These are phyloP conservation scores for Porites divaricata DNA, from an alignment of 92 coral and sea anemone genomes.

Conservation along the genomic window DNA sequence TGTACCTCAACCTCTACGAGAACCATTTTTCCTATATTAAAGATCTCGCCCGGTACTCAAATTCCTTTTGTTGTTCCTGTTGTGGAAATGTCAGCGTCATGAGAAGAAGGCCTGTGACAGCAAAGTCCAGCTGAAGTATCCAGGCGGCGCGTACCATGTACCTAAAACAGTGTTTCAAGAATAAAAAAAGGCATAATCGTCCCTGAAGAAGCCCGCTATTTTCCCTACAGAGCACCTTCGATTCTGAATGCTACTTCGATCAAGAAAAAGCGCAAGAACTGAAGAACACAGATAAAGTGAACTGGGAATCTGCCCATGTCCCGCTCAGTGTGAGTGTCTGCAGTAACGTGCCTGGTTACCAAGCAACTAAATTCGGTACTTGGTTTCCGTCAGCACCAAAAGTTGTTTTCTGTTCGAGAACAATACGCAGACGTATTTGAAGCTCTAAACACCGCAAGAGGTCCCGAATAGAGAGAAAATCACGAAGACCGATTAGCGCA, in stretches of 20 bases:
- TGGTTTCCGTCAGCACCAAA: too few relatives aligned
- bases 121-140: constrained; percentile 33
- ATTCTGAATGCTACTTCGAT: background rate
- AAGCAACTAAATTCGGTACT: too few relatives aligned
- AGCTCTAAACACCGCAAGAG: too few relatives aligned
- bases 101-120: constrained; percentile 38
- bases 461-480: too few relatives aligned
- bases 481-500: too few relatives aligned
- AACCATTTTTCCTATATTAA: too few relatives aligned
- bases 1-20: too few relatives aligned
- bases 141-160: constrained; percentile 11
- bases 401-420: too few relatives aligned
- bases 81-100: too few relatives aligned
- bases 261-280: background rate
- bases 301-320: background rate
- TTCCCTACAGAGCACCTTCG: background rate
- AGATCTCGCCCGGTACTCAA: background rate
- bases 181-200: background rate
- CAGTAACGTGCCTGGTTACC: background rate
- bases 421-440: too few relatives aligned
- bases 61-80: background rate
- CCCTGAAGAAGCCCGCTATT: background rate
- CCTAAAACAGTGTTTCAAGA: constrained; percentile 17
- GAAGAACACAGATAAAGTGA: background rate
- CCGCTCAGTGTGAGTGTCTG: constrained; percentile 3